Conservation (phyloP, 2,113 vertebrate species). For the Myrmecobius fasciatus region DNA sequence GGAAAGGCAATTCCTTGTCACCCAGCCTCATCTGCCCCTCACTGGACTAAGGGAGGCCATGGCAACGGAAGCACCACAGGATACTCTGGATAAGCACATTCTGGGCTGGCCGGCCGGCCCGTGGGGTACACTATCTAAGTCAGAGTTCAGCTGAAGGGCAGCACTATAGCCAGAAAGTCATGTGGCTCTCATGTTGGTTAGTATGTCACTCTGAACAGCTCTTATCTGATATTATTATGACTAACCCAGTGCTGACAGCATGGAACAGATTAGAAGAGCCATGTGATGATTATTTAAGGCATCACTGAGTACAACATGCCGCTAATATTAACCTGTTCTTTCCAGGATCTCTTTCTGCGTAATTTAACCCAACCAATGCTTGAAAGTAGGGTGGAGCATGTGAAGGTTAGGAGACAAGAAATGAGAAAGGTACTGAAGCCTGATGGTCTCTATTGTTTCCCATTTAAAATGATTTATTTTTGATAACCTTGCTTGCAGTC, state of each 20-base stretch:
- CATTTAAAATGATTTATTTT: conserved; percentile 61
- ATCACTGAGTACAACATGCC: conserved; percentile 77
- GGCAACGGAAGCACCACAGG: conserved; percentile 51
- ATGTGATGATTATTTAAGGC: conserved; percentile 94
- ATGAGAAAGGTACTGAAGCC: conserved; percentile 12
- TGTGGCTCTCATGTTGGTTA: conserved; percentile 92
- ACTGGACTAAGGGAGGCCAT: conserved; percentile 53
- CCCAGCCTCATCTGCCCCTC: conserved; percentile 47
- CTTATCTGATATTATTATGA: conserved; percentile 97
- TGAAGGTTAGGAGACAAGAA: not conserved
- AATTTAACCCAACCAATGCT: not conserved
- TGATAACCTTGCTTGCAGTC: conserved; percentile 46
- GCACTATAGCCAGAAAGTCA: conserved; percentile 91
- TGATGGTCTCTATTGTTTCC: conserved; percentile 18
- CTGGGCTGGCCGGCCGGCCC: conserved; percentile 50
- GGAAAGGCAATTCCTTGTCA: not conserved
- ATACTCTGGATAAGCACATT: conserved; percentile 41
- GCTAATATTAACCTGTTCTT: conserved; percentile 86
- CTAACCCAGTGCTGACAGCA: conserved; percentile 97
- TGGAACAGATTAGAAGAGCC: conserved; percentile 93
- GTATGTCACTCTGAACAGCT: conserved; percentile 89
- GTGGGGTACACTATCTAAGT: conserved; percentile 85
- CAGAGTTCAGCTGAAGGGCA: conserved; percentile 99
- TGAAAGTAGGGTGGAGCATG: not conserved
- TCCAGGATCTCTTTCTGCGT: conserved; percentile 52